phyloP scores from a whole-genome alignment of 2,113 vertebrate genomes.

The Cyrtonyx montezumae region DNA sequence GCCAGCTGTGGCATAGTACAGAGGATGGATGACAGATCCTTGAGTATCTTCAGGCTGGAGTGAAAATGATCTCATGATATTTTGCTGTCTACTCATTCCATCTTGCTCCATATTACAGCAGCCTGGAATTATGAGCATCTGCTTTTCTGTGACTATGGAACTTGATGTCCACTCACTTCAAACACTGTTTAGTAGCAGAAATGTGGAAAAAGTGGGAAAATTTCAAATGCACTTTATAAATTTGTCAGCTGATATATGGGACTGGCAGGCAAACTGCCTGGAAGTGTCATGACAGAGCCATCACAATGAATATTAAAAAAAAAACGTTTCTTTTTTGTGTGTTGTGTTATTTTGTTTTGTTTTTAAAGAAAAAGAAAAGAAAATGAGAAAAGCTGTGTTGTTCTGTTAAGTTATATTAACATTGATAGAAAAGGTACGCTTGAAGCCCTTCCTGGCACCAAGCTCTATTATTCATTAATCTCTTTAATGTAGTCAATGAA shows the following conservation, averaged over 20 bases:
- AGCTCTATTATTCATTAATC: constrained; percentile 7
- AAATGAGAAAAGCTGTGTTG: not conserved
- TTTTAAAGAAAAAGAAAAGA: not conserved
- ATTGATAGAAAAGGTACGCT: not conserved
- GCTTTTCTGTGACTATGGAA: not conserved
- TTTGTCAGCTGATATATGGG: not conserved
- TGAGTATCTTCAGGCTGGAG: not conserved
- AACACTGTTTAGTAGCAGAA: not conserved
- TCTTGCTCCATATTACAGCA: not conserved
- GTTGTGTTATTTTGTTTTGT: not conserved
- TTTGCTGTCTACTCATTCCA: not conserved
- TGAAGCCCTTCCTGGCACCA: constrained; percentile 15
- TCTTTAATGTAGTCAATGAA: constrained; percentile 6
- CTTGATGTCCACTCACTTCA: not conserved
- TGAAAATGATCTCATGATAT: not conserved
- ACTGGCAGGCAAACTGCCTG: not conserved
- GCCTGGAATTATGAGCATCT: not conserved
- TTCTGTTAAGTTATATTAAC: constrained; percentile 43
- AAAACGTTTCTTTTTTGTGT: not conserved
- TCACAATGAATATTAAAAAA: not conserved
- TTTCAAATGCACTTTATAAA: not conserved
- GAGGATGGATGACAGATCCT: rapidly evolving
- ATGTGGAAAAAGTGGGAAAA: not conserved
- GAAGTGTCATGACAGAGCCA: constrained; percentile 4
- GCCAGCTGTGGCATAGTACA: not conserved